A percentile compares a stretch with the other conserved stretches of the same genome.
Evolutionary conservation across 92 coral and sea anemone genomes (phyloP).

Genomic region (Isaurus tuberculatus): DNA sequence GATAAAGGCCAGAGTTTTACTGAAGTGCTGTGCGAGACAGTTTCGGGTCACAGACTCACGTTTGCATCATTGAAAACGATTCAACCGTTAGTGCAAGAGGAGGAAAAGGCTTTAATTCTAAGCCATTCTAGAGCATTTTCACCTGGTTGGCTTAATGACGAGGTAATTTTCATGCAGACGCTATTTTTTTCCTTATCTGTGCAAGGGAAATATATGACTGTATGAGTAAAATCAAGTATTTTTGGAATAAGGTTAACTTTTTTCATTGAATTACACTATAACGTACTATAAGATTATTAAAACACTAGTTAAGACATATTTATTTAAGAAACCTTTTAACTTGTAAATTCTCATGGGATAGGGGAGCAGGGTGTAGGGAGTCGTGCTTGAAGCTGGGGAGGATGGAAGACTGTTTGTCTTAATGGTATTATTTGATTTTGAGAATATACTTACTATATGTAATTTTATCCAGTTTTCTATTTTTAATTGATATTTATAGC

Average conservation of each 20-base stretch:
- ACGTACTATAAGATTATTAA: neutral
- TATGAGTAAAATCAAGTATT: too few relatives aligned
- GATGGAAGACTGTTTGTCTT: neutral
- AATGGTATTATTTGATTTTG: neutral
- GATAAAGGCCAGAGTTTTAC: neutral
- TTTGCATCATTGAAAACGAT: neutral
- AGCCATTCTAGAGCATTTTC: neutral
- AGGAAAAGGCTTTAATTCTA: neutral
- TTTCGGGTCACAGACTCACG: neutral
- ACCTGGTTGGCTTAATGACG: constrained; percentile 2
- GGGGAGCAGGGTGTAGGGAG: neutral
- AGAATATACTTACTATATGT: neutral
- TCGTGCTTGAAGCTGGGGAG: neutral
- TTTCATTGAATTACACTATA: too few relatives aligned
- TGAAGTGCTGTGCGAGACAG: neutral
- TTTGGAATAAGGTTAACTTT: too few relatives aligned
- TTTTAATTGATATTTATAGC: neutral
- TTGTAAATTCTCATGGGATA: neutral
- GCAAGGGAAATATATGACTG: neutral
- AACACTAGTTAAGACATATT: neutral
- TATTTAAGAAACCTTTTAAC: neutral
- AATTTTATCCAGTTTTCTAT: neutral
- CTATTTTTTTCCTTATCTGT: neutral
- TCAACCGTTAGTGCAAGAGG: neutral
- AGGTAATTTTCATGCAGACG: neutral